These are phyloP conservation scores for Tethea ocularis DNA, from an alignment of 2,888 invertebrate genomes.

Conservation along the genomic window DNA sequence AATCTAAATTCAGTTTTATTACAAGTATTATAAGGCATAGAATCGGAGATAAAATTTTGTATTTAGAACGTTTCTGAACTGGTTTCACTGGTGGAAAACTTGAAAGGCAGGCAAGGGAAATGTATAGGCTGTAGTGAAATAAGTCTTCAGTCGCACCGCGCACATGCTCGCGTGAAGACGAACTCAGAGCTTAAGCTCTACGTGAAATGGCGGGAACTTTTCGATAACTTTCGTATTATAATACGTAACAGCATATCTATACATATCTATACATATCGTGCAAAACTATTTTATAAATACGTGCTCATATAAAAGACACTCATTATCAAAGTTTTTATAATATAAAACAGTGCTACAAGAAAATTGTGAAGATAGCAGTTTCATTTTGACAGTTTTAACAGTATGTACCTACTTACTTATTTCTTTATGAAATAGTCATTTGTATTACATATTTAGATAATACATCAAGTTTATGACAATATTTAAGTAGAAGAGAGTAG, in stretches of 20 bases:
- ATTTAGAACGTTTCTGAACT: slow-evolving; percentile 34
- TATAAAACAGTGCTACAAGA: not conserved
- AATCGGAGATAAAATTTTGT: not conserved
- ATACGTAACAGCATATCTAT: slow-evolving; percentile 36
- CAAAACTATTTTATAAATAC: slow-evolving; percentile 18
- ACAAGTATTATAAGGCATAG: not conserved
- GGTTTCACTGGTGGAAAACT: slow-evolving; percentile 57
- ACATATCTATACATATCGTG: slow-evolving; percentile 22
- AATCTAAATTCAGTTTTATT: not conserved
- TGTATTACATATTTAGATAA: not conserved
- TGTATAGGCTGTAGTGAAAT: slow-evolving; percentile 66
- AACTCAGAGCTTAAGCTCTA: slow-evolving; percentile 41
- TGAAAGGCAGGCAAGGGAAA: slow-evolving; percentile 75
- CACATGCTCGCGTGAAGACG: slow-evolving; percentile 67
- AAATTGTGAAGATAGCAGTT: not conserved
- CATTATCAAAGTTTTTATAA: not conserved
- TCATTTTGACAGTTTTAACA: not conserved
- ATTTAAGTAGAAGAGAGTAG: no score
- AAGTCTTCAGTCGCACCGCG: slow-evolving; percentile 76
- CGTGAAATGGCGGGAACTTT: slow-evolving; percentile 74
- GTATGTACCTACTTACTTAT: not conserved
- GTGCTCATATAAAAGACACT: slow-evolving; percentile 10
- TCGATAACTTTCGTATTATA: slow-evolving; percentile 62
- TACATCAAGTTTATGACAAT: no score
- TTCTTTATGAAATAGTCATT: not conserved